Conservation (phyloP, 2,888 invertebrate genomes). For the Caenorhabditis japonica region DNA sequence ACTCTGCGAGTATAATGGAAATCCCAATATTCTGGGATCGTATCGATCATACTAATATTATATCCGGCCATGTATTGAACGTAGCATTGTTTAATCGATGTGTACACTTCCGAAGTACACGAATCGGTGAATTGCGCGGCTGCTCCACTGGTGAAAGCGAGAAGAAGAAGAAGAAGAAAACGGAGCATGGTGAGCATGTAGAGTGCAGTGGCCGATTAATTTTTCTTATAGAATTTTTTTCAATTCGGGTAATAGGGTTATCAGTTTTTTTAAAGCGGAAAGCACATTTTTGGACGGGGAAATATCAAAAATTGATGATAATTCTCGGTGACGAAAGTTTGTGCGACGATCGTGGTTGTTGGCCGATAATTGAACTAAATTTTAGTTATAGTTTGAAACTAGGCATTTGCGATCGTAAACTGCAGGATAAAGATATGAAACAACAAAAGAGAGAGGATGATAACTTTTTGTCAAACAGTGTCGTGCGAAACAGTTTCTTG, state of each 20-base stretch:
- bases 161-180: slow-evolving; percentile 4
- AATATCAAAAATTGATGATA: too few relatives aligned
- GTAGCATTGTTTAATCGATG: slow-evolving; percentile 51
- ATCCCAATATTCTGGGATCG: slow-evolving; percentile 58
- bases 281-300: too few relatives aligned
- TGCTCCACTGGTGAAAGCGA: neutral
- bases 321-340: slow-evolving; percentile 23
- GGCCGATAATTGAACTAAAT: too few relatives aligned
- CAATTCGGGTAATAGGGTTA: too few relatives aligned
- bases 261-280: too few relatives aligned
- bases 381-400: too few relatives aligned
- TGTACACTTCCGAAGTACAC: slow-evolving; percentile 30
- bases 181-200: slow-evolving; percentile 5
- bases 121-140: slow-evolving; percentile 38
- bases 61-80: slow-evolving; percentile 52
- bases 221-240: slow-evolving; percentile 9
- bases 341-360: slow-evolving; percentile 22
- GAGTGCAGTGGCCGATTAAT: neutral
- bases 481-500: too few relatives aligned
- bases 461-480: too few relatives aligned
- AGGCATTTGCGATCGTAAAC: too few relatives aligned
- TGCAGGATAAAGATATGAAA: too few relatives aligned
- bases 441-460: too few relatives aligned
- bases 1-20: slow-evolving; percentile 49
- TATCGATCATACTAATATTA: slow-evolving; percentile 51